Conservation (phyloP, 2,888 invertebrate species). For the Drosophila melanosoma region DNA sequence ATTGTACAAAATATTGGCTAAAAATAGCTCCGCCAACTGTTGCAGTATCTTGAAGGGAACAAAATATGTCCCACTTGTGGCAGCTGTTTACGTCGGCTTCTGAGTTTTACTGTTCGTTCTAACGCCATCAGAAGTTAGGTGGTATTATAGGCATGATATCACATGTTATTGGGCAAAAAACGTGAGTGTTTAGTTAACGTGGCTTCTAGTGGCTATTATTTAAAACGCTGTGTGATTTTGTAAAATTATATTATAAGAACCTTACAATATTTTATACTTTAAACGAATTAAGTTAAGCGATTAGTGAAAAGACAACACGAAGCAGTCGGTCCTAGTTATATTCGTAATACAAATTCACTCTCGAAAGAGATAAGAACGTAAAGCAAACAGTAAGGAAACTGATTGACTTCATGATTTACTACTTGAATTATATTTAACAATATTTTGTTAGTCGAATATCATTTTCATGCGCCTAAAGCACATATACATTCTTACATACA, state of each 20-base stretch:
- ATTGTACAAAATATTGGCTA: conserved; percentile 36
- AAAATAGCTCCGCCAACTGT: conserved; percentile 48
- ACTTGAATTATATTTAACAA: neutral
- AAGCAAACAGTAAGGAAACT: neutral
- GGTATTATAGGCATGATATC: conserved; percentile 36
- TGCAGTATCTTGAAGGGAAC: conserved; percentile 35
- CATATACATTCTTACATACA: neutral
- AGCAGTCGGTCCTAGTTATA: neutral
- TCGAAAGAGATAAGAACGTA: neutral
- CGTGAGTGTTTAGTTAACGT: conserved; percentile 50
- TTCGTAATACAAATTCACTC: neutral
- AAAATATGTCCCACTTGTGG: conserved; percentile 43
- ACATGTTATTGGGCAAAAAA: conserved; percentile 31
- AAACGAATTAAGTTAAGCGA: neutral
- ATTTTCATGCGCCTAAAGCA: conserved; percentile 2
- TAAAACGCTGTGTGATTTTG: conserved; percentile 21
- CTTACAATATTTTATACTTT: neutral
- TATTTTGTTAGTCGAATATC: neutral
- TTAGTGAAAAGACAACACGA: neutral
- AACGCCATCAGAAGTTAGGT: conserved; percentile 13
- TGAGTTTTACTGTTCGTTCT: conserved; percentile 27
- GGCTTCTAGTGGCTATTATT: conserved; percentile 5
- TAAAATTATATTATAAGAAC: neutral
- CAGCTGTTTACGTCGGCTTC: conserved; percentile 43
- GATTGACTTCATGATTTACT: neutral